These are phyloP conservation scores for Eriocheir sinensis DNA, from an alignment of 1,140 invertebrate genomes.

Conservation along the genomic window DNA sequence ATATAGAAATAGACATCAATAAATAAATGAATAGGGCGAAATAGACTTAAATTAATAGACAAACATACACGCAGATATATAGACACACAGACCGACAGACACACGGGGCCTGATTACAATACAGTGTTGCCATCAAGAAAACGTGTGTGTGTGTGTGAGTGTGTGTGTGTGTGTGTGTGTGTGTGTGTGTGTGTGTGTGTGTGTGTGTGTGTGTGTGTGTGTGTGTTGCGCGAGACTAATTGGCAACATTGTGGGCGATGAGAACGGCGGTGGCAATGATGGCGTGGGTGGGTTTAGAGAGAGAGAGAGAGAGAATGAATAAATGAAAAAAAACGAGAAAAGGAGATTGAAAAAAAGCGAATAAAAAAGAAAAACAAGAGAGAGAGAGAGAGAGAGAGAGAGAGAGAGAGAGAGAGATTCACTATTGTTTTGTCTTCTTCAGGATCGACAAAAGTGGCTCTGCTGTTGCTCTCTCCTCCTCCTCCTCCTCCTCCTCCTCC, in stretches of 20 bases:
- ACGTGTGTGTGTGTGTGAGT: background rate
- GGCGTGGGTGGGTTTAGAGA: background rate
- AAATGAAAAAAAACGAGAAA: background rate
- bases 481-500: too few species aligned
- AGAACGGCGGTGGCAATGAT: background rate
- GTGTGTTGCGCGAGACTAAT: background rate
- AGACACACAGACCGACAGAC: background rate
- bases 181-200: too few species aligned
- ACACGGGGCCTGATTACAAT: background rate
- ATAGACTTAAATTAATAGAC: background rate
- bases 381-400: slow-evolving; percentile 12
- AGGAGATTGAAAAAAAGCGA: background rate
- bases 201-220: too few species aligned
- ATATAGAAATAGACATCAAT: background rate
- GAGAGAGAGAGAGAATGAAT: background rate
- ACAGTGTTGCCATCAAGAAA: background rate
- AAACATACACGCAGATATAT: background rate
- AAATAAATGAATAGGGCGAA: background rate
- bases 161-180: too few species aligned
- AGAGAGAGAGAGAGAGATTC: slow-evolving; percentile 1
- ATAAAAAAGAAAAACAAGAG: background rate
- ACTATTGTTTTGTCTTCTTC: too few species aligned
- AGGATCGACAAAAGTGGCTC: too few species aligned
- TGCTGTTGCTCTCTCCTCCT: too few species aligned
- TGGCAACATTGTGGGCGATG: background rate